Evolutionary conservation across 2,888 invertebrate species (phyloP).

Genomic region (Crocallis elinguaria): DNA sequence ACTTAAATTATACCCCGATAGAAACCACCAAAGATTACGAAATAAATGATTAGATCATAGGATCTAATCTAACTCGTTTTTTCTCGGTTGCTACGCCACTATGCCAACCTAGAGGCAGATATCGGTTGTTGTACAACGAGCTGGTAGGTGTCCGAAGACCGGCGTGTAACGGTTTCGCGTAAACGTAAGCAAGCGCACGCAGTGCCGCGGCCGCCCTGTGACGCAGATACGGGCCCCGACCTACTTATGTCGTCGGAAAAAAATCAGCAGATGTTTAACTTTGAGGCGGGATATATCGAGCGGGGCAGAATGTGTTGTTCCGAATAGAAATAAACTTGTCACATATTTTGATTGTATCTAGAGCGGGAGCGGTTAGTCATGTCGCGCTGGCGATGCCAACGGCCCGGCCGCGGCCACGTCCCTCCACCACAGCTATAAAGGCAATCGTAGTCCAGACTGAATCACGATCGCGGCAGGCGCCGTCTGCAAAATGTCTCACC

Average conservation of each 20-base stretch:
- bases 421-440: conserved; percentile 76
- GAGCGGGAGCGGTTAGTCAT: conserved; percentile 83
- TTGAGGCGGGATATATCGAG: conserved; percentile 78
- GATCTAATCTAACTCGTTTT: too few species aligned
- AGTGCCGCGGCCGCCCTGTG: conserved; percentile 64
- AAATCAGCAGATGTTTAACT: conserved; percentile 82
- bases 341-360: conserved; percentile 85
- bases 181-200: conserved; percentile 68
- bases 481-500: conserved; percentile 84
- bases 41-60: too few species aligned
- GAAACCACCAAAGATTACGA: too few species aligned
- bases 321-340: conserved; percentile 85
- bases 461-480: conserved; percentile 73
- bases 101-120: too few species aligned
- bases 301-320: conserved; percentile 79
- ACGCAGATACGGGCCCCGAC: conserved; percentile 82
- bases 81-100: too few species aligned
- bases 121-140: too few species aligned
- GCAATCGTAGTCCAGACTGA: conserved; percentile 78
- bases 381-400: conserved; percentile 80
- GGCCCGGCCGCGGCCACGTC: conserved; percentile 65
- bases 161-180: conserved; percentile 69
- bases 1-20: too few species aligned
- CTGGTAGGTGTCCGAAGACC: not conserved
- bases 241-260: conserved; percentile 81